Evolutionary conservation across 2,113 vertebrate genomes (phyloP).

Genomic region (Cinclus mexicanus): DNA sequence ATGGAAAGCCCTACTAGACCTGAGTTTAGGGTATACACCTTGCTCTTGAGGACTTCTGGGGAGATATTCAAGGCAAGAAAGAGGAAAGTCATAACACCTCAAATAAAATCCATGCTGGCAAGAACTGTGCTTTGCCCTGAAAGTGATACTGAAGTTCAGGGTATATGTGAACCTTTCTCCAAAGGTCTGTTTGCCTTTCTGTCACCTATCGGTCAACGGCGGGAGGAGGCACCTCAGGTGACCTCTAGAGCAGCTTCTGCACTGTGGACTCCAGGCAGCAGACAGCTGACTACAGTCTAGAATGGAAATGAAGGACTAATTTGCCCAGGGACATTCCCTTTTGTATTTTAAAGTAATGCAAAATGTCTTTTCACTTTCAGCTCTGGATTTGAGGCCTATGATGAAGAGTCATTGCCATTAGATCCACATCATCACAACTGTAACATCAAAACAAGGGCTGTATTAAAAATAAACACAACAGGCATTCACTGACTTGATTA

Average conservation of each 20-base stretch:
- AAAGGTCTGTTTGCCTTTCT: constrained; percentile 33
- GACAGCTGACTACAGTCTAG: constrained; percentile 55
- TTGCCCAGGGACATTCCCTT: constrained; percentile 49
- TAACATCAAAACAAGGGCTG: constrained; percentile 57
- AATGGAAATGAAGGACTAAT: constrained; percentile 54
- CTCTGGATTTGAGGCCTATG: constrained; percentile 35
- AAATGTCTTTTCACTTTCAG: constrained; percentile 69
- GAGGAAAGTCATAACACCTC: background rate
- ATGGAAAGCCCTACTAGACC: background rate
- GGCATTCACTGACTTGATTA: constrained; percentile 58
- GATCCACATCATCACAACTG: constrained; percentile 57
- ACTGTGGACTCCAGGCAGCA: constrained; percentile 50
- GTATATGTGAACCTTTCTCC: background rate
- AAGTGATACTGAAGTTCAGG: background rate
- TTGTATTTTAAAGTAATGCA: constrained; percentile 64
- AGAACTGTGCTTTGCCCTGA: background rate
- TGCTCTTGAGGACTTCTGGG: background rate
- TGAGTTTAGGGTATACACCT: background rate
- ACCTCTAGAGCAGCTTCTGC: constrained; percentile 26
- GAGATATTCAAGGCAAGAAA: background rate
- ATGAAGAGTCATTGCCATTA: constrained; percentile 52
- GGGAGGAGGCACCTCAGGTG: background rate
- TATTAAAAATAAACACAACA: constrained; percentile 62
- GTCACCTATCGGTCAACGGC: background rate
- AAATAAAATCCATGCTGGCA: background rate